Evolutionary conservation across 2,113 vertebrate species (phyloP).

Genomic region (Atrichornis clamosus): DNA sequence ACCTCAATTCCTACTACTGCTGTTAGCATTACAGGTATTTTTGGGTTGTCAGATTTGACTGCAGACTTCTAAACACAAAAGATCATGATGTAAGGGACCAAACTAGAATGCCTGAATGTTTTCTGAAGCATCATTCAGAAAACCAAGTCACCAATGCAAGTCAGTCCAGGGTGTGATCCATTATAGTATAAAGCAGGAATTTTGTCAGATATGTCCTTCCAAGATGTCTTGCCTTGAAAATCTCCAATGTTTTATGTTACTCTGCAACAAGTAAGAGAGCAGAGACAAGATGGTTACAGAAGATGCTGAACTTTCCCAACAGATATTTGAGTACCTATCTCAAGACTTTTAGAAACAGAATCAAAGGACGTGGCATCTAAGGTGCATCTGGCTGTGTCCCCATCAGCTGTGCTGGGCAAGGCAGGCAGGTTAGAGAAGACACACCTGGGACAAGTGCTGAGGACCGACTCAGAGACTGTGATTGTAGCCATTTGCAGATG

Average conservation of each 20-base stretch:
- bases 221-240: background rate
- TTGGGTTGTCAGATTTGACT: background rate
- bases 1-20: background rate
- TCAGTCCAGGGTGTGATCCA: background rate
- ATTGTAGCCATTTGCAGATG: background rate
- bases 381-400: background rate
- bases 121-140: background rate
- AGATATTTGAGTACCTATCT: background rate
- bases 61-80: background rate
- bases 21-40: background rate
- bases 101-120: background rate
- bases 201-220: background rate
- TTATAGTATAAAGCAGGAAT: background rate
- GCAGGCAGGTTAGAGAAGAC: background rate
- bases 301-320: background rate
- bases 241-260: background rate
- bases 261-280: background rate
- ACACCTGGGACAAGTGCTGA: accelerated
- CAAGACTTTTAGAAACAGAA: background rate
- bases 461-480: background rate
- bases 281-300: background rate
- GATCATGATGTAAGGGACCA: background rate
- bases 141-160: background rate
- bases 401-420: background rate
- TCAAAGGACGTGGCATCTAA: background rate